Conservation (phyloP, 2,888 invertebrate genomes). For the Ametastegia equiseti region DNA sequence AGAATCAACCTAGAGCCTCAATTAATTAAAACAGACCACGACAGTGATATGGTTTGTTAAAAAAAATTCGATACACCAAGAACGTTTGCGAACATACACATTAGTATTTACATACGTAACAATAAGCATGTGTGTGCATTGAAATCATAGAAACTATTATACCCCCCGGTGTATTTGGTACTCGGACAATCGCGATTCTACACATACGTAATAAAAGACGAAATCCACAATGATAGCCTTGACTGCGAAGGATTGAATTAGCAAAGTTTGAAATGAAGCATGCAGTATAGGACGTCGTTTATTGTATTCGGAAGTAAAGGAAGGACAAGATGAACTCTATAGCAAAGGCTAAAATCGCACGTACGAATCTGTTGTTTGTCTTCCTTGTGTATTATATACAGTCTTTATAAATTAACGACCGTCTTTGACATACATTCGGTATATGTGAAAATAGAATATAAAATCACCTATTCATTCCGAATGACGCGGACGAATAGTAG, state of each 20-base stretch:
- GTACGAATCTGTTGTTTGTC: not conserved
- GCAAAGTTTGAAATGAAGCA: constrained; percentile 6
- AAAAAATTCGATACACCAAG: not conserved
- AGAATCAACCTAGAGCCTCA: not conserved
- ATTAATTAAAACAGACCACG: not conserved
- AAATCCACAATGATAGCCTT: constrained; percentile 30
- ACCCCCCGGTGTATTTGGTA: too few species aligned
- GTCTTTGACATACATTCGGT: constrained; percentile 35
- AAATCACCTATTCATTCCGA: not conserved
- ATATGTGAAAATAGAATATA: too few species aligned
- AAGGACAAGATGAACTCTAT: constrained; percentile 19
- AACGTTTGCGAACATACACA: not conserved
- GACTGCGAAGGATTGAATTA: constrained; percentile 19
- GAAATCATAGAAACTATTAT: not conserved
- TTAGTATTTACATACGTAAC: not conserved
- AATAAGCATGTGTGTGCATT: not conserved
- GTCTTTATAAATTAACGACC: not conserved
- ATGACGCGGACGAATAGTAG: not conserved
- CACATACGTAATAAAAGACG: not conserved
- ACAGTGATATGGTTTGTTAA: not conserved
- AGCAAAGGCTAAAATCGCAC: not conserved
- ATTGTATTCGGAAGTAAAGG: constrained; percentile 30
- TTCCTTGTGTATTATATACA: not conserved
- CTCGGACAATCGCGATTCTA: not conserved
- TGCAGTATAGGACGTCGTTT: not conserved